Evolutionary conservation across 2,888 invertebrate genomes (phyloP).

Genomic region (Xanthorhoe designata): DNA sequence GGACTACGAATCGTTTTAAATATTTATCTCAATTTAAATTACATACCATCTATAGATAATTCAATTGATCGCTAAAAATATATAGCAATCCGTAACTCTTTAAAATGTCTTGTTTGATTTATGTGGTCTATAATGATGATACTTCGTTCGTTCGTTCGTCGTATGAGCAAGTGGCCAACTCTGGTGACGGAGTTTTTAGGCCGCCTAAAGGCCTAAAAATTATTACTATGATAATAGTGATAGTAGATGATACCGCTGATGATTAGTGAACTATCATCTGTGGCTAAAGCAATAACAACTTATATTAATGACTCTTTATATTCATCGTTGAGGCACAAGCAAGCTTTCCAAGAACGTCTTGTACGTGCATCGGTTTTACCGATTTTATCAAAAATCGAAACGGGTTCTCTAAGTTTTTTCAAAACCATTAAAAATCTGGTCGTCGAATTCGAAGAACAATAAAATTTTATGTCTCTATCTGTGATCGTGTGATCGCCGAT

Average conservation of each 20-base stretch:
- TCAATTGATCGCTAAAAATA: too few species aligned
- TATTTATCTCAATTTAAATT: too few species aligned
- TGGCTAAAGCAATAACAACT: slow-evolving; percentile 27
- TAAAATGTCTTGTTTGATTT: too few species aligned
- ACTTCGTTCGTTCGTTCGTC: too few species aligned
- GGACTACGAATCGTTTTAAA: too few species aligned
- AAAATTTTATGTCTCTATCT: slow-evolving; percentile 70
- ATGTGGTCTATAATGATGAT: too few species aligned
- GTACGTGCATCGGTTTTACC: slow-evolving; percentile 62
- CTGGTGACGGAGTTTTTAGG: too few species aligned
- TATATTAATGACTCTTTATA: slow-evolving; percentile 43
- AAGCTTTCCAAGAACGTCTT: slow-evolving; percentile 39
- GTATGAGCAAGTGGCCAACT: too few species aligned
- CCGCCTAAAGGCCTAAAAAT: too few species aligned
- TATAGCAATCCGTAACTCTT: too few species aligned
- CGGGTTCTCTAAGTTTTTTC: slow-evolving; percentile 49
- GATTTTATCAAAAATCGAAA: slow-evolving; percentile 63
- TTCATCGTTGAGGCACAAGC: slow-evolving; percentile 29
- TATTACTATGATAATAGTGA: too few species aligned
- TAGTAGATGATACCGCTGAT: background rate
- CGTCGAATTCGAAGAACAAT: slow-evolving; percentile 56
- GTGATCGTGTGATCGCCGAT: slow-evolving; percentile 56
- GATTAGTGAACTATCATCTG: background rate
- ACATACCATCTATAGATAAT: too few species aligned
- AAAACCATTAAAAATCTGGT: slow-evolving; percentile 50